These are phyloP conservation scores for Anolis sagrei DNA, from an alignment of 2,113 vertebrate genomes.

Conservation along the genomic window DNA sequence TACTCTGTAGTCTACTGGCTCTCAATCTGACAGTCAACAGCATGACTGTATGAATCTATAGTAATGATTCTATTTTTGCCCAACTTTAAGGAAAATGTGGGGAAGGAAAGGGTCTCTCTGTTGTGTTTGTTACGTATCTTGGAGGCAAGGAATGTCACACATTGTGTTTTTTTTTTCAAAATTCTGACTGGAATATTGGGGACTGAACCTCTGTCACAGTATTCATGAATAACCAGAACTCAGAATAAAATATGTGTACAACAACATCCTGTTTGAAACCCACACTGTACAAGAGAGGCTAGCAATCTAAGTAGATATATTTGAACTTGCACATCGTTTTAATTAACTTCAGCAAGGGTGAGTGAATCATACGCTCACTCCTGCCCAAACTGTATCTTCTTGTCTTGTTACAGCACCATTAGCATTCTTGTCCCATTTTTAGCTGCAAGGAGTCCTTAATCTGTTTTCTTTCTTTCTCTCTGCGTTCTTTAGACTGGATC, in stretches of 20 bases:
- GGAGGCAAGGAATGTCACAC: neutral
- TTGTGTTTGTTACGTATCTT: neutral
- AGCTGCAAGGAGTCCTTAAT: accelerated
- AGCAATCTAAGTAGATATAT: neutral
- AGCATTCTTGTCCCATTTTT: neutral
- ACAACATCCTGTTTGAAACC: neutral
- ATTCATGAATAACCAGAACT: neutral
- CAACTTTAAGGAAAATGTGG: neutral
- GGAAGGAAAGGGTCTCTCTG: neutral
- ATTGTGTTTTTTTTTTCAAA: neutral
- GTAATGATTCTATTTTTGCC: neutral
- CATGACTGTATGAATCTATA: too few relatives aligned
- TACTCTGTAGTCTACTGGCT: too few relatives aligned
- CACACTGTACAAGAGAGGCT: neutral
- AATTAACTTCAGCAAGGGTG: neutral
- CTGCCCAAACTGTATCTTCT: neutral
- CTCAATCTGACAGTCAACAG: too few relatives aligned
- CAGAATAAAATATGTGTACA: neutral
- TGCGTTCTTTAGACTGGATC: neutral
- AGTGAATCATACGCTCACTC: neutral
- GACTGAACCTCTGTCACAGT: neutral
- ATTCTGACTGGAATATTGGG: neutral
- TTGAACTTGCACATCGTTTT: neutral
- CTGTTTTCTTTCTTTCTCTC: neutral
- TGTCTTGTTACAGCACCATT: accelerated